Base-by-base conservation (phyloP, 2,888 invertebrate species). In the Myathropa florea region DNA sequence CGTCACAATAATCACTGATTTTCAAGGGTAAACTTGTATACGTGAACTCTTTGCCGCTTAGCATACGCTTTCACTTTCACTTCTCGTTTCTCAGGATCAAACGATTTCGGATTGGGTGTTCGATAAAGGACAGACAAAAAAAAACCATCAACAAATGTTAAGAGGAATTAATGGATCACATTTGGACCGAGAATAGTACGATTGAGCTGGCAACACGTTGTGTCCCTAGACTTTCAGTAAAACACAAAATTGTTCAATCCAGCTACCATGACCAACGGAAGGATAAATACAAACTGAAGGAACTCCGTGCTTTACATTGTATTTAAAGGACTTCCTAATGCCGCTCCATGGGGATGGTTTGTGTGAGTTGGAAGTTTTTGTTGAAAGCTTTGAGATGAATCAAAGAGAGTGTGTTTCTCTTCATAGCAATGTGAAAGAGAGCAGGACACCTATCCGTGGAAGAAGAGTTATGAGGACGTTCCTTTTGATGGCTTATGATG, bases 51-150 rank as follows among this genome's bases (percentile, higher is more conserved):
- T 60, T 18, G 39, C 1, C n/a, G 21, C 2, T 23, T 39, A 18
- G 24, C 39, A 46, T 64, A 59, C 46, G n/a, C 79, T 79, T 71
- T 79, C 71, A 53, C 65, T 79, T 72, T 64, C 26, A n/a, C 30
- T 70, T 55, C 26, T 46, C 61, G 61, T 53, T 26, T 60, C 36
- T 21, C 7, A 6, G 23, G 23, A 6, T 60, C 76, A 23, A 67
- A 30, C 39, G 24, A 1, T 33, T 14, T 39, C n/a, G 14, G 39
- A 39, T n/a, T 39, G 39, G 39, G 39, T 39, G 39, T n/a, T 39
- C 39, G 2, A 1, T 4, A 28, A 23, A 9, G 33, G 28, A 59
- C 0, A 28, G 33, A 7, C 2, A 30, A 46, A 57, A 39, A 14
- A 75, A 46, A 39, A 60, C 6, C 55, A 14, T 55, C 55, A 24